Conservation (phyloP, 2,888 invertebrate species). For the Pyralis farinalis region DNA sequence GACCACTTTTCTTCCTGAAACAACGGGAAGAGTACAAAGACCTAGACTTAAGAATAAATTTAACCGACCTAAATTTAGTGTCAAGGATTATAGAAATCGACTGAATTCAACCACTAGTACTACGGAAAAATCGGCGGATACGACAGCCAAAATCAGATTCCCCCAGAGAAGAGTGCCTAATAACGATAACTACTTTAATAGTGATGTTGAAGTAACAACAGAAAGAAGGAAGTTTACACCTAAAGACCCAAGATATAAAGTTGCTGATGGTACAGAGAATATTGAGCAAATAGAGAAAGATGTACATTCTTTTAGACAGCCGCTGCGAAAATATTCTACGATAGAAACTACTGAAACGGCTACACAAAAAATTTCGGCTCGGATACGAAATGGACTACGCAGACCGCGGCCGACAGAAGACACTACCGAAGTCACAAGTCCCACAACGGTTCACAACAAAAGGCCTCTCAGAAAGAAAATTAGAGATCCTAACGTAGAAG, state of each 20-base stretch:
- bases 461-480: slow-evolving; percentile 61
- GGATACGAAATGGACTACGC: slow-evolving; percentile 62
- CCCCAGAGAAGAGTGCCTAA: slow-evolving; percentile 71
- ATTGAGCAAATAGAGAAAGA: slow-evolving; percentile 57
- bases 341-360: slow-evolving; percentile 52
- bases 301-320: slow-evolving; percentile 47
- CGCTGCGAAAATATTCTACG: slow-evolving; percentile 52
- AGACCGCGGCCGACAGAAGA: slow-evolving; percentile 63
- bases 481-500: slow-evolving; percentile 59
- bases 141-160: slow-evolving; percentile 64
- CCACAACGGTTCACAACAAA: slow-evolving; percentile 47
- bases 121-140: slow-evolving; percentile 54
- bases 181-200: slow-evolving; percentile 42
- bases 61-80: slow-evolving; percentile 87
- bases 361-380: slow-evolving; percentile 63
- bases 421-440: slow-evolving; percentile 44
- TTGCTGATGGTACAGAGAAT: slow-evolving; percentile 39
- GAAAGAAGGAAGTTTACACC: slow-evolving; percentile 76
- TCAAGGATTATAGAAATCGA: slow-evolving; percentile 87
- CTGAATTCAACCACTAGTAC: slow-evolving; percentile 79
- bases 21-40: slow-evolving; percentile 46
- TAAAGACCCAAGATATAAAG: slow-evolving; percentile 67
- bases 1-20: slow-evolving; percentile 47
- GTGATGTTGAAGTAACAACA: slow-evolving; percentile 61
- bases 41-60: slow-evolving; percentile 76